A percentile compares a stretch with the other conserved stretches of the same genome.
These are phyloP conservation scores for Leistus spinibarbis DNA, from an alignment of 2,888 invertebrate genomes.

Conservation along the genomic window DNA sequence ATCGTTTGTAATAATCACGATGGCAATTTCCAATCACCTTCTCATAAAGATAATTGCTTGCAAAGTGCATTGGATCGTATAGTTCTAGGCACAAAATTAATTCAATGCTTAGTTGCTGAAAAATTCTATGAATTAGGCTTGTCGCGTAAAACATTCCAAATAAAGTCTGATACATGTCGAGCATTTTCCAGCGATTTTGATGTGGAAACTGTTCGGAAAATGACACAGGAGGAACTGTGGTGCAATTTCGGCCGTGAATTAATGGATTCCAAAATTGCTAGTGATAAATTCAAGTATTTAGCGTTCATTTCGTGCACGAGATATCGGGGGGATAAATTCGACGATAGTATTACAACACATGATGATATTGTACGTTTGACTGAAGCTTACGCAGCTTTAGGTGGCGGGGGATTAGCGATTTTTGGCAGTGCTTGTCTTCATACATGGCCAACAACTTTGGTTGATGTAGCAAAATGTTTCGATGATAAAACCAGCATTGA, in stretches of 20 bases:
- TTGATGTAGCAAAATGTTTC: conserved; percentile 69
- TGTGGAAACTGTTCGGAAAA: conserved; percentile 71
- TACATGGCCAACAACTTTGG: conserved; percentile 81
- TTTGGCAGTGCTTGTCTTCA: conserved; percentile 90
- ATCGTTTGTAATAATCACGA: conserved; percentile 81
- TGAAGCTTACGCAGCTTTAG: conserved; percentile 86
- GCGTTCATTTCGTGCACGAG: conserved; percentile 88
- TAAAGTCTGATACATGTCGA: conserved; percentile 74
- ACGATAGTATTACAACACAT: conserved; percentile 67
- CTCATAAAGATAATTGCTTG: conserved; percentile 61
- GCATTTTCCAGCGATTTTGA: conserved; percentile 76
- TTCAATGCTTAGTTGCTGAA: conserved; percentile 87
- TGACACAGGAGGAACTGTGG: conserved; percentile 84
- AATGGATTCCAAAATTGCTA: conserved; percentile 70
- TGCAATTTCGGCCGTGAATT: conserved; percentile 83
- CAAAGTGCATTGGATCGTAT: conserved; percentile 79
- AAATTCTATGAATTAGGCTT: conserved; percentile 81
- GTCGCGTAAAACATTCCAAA: conserved; percentile 79
- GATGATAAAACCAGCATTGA: conserved; percentile 70
- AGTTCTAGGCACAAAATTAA: conserved; percentile 74
- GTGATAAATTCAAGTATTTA: conserved; percentile 79
- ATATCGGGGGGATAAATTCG: conserved; percentile 66
- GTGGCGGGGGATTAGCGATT: conserved; percentile 89
- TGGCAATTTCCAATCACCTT: conserved; percentile 73
- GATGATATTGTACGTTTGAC: conserved; percentile 72